Base-by-base conservation (phyloP, 2,888 invertebrate genomes). In the Diloba caeruleocephala region DNA sequence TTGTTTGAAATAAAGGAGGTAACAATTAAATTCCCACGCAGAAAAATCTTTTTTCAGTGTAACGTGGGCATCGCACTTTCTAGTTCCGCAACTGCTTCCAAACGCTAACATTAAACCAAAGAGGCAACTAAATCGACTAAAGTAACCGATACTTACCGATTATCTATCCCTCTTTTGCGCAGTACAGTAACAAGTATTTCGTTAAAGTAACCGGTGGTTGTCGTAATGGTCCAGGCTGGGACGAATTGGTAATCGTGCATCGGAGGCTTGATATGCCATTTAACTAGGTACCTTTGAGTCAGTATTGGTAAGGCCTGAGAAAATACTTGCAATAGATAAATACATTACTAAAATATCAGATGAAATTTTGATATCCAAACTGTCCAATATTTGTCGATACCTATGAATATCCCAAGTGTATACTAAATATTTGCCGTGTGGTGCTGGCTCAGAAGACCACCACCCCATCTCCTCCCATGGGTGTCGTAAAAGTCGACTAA, bases 171-270 rank as follows among this genome's bases (percentile, higher is more conserved):
- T 61, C 54, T 44, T 71, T 64, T 37, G 1, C 9, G 21, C 31
- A 9, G 8, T 28, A 3, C 17, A n/a, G 42, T 67, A 68, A 64
- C 55, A 55, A 70, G 60, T 49, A 13, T 67, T 42, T 46, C 21
- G 51, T 56, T 52, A 29, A 21, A 39, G 52, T 55, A 39, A 71
- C 72, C 61, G 56, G 68, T 65, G 56, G 56, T 50, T 43, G 10
- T 14, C 15, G 51, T 51, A 59, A 60, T 49, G 44, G n/a, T 13
- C 53, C n/a, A 21, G 57, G 55, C 73, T 65, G 62, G 29, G 29
- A 55, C 70, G 62, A 68, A 72, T 72, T 41, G 59, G 10, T 72
- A 70, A 72, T 70, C 6, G 1, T 37, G 53, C 37, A 53, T 36
- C 17, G 7, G 6, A 17, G 13, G 46, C 51, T 7, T 29, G 17